Evolutionary conservation across 1,140 invertebrate species (phyloP).

Genomic region (Drosophila murphyi): DNA sequence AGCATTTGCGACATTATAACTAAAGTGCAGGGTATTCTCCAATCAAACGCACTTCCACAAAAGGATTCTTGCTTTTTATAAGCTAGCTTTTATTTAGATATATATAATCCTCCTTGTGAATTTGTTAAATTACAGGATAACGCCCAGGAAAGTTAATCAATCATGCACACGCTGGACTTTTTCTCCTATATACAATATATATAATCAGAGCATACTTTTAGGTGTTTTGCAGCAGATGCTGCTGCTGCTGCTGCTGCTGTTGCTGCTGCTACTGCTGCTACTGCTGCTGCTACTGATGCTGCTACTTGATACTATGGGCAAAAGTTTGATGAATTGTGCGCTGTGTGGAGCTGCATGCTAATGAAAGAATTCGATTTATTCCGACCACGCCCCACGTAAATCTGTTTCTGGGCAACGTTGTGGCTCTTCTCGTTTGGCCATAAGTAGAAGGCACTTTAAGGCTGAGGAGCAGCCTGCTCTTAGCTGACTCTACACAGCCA

Average conservation of each 20-base stretch:
- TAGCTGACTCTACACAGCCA: background rate
- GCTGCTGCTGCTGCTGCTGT: slow-evolving; percentile 12
- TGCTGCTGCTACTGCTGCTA: slow-evolving; percentile 17
- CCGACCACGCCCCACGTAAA: slow-evolving; percentile 39
- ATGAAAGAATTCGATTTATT: slow-evolving; percentile 65
- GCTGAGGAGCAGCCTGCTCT: slow-evolving; percentile 3
- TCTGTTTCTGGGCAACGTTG: slow-evolving; percentile 40
- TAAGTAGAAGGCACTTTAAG: slow-evolving; percentile 9
- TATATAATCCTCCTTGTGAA: slow-evolving; percentile 5
- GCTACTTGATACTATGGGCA: slow-evolving; percentile 1
- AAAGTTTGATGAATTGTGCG: slow-evolving; percentile 72
- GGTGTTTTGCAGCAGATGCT: slow-evolving; percentile 64
- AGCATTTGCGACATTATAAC: background rate
- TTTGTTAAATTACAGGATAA: slow-evolving; percentile 65
- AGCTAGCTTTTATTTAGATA: background rate
- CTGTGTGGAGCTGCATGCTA: slow-evolving; percentile 47
- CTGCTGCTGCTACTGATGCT: slow-evolving; percentile 10
- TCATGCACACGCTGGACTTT: slow-evolving; percentile 61
- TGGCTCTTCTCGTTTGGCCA: slow-evolving; percentile 24
- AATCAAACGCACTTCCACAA: background rate
- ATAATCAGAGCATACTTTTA: slow-evolving; percentile 60
- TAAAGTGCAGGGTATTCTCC: background rate
- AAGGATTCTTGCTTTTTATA: background rate
- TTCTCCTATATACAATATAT: background rate
- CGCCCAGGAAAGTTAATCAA: slow-evolving; percentile 74